phyloP scores from a whole-genome alignment of 64 coral and sea anemone genomes.

The Dendronephthya gigantea region DNA sequence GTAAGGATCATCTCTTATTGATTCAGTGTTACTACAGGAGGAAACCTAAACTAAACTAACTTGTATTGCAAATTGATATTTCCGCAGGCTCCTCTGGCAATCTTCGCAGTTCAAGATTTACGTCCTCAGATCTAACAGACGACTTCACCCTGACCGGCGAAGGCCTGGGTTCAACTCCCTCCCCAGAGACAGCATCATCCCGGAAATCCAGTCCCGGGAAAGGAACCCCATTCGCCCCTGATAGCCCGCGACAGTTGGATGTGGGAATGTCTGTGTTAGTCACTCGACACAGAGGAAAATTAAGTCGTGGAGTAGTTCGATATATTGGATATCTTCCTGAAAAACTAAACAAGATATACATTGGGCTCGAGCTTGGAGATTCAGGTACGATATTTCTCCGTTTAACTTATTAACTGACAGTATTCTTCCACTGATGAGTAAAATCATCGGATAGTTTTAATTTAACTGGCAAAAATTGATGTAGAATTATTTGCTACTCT shows the following conservation, averaged over 20 bases:
- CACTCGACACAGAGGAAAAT: slow-evolving; percentile 42
- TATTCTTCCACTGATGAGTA: too few species aligned
- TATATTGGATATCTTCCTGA: slow-evolving; percentile 51
- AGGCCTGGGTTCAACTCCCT: background rate
- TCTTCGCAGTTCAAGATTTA: background rate
- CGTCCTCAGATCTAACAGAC: background rate
- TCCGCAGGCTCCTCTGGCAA: background rate
- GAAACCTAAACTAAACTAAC: too few species aligned
- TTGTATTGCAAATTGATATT: background rate
- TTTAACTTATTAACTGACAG: too few species aligned
- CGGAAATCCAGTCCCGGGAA: background rate
- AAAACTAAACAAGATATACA: slow-evolving; percentile 28
- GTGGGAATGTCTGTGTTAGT: slow-evolving; percentile 67
- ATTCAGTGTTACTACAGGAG: too few species aligned
- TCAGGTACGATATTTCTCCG: background rate
- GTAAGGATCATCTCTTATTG: too few species aligned
- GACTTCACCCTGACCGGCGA: background rate
- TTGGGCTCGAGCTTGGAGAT: slow-evolving; percentile 60
- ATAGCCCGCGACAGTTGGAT: slow-evolving; percentile 18
- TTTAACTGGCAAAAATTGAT: background rate
- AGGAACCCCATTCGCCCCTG: slow-evolving; percentile 39
- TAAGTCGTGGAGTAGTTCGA: slow-evolving; percentile 47
- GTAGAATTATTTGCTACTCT: background rate
- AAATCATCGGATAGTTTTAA: too few species aligned
- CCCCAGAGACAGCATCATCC: background rate